A percentile compares a stretch with the other conserved stretches of the same genome.
Evolutionary conservation across 2,797 vertebrate species (phyloP).

Genomic region (Cryptoblepharus egeriae): DNA sequence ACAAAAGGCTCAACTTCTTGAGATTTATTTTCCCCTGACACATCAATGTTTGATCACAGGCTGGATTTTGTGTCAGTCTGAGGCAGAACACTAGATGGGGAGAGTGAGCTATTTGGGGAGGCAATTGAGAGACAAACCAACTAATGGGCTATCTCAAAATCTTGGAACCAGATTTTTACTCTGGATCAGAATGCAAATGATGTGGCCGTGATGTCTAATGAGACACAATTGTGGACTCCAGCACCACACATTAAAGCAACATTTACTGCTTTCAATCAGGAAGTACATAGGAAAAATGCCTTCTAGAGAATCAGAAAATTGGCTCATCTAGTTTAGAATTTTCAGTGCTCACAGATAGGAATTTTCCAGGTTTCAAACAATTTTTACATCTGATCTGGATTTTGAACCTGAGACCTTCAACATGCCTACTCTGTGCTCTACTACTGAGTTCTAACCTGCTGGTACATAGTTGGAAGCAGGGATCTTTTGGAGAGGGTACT

Average conservation of each 20-base stretch:
- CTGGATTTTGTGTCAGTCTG: constrained; percentile 23
- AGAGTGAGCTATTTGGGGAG: constrained; percentile 48
- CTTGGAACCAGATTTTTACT: too few species aligned
- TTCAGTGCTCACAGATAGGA: too few species aligned
- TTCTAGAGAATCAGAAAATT: too few species aligned
- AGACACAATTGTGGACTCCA: too few species aligned
- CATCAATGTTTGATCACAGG: neutral
- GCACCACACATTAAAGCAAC: neutral
- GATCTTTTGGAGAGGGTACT: too few species aligned
- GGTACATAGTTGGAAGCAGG: neutral
- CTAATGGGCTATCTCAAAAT: neutral
- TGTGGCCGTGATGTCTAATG: neutral
- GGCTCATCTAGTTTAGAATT: too few species aligned
- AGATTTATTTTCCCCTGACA: constrained; percentile 11
- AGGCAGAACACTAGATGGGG: constrained; percentile 66
- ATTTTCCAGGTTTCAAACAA: too few species aligned
- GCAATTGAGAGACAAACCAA: neutral
- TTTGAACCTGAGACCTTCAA: too few species aligned
- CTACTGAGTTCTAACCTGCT: too few species aligned
- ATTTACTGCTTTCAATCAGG: neutral
- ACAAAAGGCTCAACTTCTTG: rapidly evolving
- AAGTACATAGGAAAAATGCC: too few species aligned
- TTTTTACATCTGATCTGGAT: too few species aligned
- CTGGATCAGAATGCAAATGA: neutral
- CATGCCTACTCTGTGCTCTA: too few species aligned